Percentiles rank a stretch among this genome's conserved stretches.
These are phyloP conservation scores for Tinea pellionella DNA, from an alignment of 2,888 invertebrate genomes.

Conservation along the genomic window DNA sequence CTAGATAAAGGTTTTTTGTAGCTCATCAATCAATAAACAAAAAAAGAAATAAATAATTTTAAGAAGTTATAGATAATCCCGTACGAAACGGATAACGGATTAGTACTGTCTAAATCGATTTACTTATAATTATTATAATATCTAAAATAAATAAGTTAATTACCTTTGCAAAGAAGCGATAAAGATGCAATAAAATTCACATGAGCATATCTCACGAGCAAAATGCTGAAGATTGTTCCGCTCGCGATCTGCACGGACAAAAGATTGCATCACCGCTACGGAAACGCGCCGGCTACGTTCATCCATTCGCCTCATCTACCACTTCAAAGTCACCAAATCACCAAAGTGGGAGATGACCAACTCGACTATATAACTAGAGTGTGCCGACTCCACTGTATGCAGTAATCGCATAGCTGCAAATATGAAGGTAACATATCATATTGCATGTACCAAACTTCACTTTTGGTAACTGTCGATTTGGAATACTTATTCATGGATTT, in stretches of 20 bases:
- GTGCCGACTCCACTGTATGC: conserved; percentile 45
- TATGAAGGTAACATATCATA: conserved; percentile 53
- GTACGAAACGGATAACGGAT: too few relatives aligned
- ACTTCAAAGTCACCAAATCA: conserved; percentile 34
- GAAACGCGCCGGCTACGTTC: conserved; percentile 32
- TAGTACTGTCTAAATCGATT: too few relatives aligned
- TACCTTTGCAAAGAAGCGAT: not conserved
- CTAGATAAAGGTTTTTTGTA: too few relatives aligned
- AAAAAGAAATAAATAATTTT: too few relatives aligned
- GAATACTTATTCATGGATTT: not conserved
- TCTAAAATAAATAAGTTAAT: not conserved
- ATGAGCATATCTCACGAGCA: not conserved
- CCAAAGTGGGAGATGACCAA: conserved; percentile 46
- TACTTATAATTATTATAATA: too few relatives aligned
- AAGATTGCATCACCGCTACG: conserved; percentile 43
- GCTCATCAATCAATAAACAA: too few relatives aligned
- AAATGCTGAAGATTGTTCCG: not conserved
- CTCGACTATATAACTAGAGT: conserved; percentile 50
- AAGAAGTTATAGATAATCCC: too few relatives aligned
- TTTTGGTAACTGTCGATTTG: not conserved
- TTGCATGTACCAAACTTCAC: not conserved
- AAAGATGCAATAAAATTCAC: not conserved
- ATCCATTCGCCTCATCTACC: conserved; percentile 43
- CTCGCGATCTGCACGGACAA: conserved; percentile 28
- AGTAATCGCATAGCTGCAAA: conserved; percentile 53